Conservation (phyloP, 35 echinoderm and acorn worm genomes). For the Ophiothrix spiculata region DNA sequence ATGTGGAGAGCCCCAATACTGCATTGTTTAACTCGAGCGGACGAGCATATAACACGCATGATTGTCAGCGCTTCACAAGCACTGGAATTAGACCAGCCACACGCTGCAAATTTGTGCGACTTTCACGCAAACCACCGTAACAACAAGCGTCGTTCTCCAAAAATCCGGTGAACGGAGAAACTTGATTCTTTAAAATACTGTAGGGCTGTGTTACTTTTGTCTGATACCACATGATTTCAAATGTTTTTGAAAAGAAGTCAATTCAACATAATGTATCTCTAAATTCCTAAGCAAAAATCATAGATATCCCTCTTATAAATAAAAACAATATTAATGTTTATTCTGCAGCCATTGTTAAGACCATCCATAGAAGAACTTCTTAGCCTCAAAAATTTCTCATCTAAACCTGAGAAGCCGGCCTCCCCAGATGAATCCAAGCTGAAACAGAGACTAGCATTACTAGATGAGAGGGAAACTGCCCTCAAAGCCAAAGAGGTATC, state of each 20-base stretch:
- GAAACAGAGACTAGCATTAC: slow-evolving; percentile 21
- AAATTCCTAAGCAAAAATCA: background rate
- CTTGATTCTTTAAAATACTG: too few relatives aligned
- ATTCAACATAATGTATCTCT: background rate
- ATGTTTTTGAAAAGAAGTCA: background rate
- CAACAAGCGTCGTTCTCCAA: too few relatives aligned
- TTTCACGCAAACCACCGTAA: too few relatives aligned
- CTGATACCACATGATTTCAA: background rate
- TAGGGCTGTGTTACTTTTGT: background rate
- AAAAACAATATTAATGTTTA: background rate
- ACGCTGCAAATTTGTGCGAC: too few relatives aligned
- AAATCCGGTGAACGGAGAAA: too few relatives aligned
- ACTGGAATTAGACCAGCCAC: too few relatives aligned
- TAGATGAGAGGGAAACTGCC: slow-evolving; percentile 36
- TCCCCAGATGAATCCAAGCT: background rate
- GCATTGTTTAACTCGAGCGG: too few relatives aligned
- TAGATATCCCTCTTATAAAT: background rate
- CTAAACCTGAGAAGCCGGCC: background rate
- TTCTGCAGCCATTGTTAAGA: slow-evolving; percentile 56
- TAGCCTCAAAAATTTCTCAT: slow-evolving; percentile 38
- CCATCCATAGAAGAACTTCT: slow-evolving; percentile 93
- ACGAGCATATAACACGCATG: too few relatives aligned
- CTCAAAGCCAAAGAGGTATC: slow-evolving; percentile 52
- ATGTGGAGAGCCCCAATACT: too few relatives aligned
- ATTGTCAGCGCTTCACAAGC: too few relatives aligned